Evolutionary conservation across 1,140 invertebrate species (phyloP), one percentile per base, ranked within the genome.

Genomic region (Temnothorax curvispinosus): DNA sequence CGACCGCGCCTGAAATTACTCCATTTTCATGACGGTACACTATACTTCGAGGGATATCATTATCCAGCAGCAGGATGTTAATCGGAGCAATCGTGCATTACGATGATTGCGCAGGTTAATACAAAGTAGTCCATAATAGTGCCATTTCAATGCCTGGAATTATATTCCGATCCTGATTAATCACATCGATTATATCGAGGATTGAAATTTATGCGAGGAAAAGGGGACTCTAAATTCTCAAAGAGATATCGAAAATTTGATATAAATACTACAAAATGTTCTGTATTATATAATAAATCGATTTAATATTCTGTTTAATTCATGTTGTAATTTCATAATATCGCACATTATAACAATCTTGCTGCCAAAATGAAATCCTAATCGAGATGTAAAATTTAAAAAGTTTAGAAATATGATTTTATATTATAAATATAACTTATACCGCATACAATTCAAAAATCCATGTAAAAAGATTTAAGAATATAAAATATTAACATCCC

Each of bases 41-140:
- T 84, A 50, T 41, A 69, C 54, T 84, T 60, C 18, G 32, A 62
- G 47, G 32, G 80, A 84, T 84, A 84, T 84, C 54, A 84, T 84
- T 84, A 75, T 81, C 67, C 67, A 9, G 67, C 69, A 27, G 67
- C 41, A 27, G 44, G 8, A 75, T 84, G 69, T 84, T 84, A 84
- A 75, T 84, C 67, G 80, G n/a, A 52, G 54, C 69, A 74, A 75
- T 84, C 80, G 54, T 32, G 41, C 41, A 62, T 84, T 60, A 82
- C 67, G 54, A 60, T 60, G 80, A 84, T 84, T 75, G 54, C 69
- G 41, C 80, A 18, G 69, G 18, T 84, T 84, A 84, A 75, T 74
- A 60, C 52, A 82, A 82, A 82, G 67, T 74, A 84, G 69, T 60
- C 11, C 41, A 71, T 75, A 60, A 60, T 60, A 82, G 18, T 18